Evolutionary conservation across 2,888 invertebrate species (phyloP).

Genomic region (Pherbina coryleti): DNA sequence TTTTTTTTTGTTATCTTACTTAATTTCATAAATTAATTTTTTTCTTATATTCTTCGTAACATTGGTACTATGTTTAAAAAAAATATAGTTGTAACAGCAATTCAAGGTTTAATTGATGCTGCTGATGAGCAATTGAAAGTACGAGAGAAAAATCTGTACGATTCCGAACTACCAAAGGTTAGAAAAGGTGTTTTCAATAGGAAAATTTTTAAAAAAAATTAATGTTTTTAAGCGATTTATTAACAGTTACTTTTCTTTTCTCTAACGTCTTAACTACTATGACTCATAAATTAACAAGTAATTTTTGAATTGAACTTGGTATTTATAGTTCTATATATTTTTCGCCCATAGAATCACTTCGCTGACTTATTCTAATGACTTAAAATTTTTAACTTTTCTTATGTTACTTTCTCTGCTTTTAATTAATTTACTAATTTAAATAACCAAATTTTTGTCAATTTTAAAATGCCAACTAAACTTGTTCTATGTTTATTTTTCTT

Average conservation of each 20-base stretch:
- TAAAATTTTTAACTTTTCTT: background rate
- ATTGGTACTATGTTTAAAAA: background rate
- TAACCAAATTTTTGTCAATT: background rate
- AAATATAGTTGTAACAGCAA: conserved; percentile 69
- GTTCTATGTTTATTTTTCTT: conserved; percentile 22
- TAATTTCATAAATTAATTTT: background rate
- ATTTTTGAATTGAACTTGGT: background rate
- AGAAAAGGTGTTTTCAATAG: conserved; percentile 49
- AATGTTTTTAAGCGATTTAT: background rate
- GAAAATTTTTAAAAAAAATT: background rate
- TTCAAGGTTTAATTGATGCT: conserved; percentile 71
- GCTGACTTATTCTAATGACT: background rate
- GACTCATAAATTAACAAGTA: background rate
- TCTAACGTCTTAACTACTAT: conserved; percentile 9
- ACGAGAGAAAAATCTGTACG: conserved; percentile 64
- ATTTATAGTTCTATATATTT: conserved; percentile 7
- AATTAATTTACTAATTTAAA: background rate
- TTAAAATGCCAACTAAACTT: conserved; percentile 13
- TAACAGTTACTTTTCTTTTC: background rate
- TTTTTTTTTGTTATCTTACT: background rate
- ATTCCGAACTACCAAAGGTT: conserved; percentile 67
- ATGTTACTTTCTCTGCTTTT: background rate
- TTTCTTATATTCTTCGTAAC: conserved; percentile 18
- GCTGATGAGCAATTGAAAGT: conserved; percentile 70
- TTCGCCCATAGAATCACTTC: conserved; percentile 20